Evolutionary conservation across 2,888 invertebrate species (phyloP), one percentile per base, ranked within the genome.

Genomic region (Drosophila paranaensis): DNA sequence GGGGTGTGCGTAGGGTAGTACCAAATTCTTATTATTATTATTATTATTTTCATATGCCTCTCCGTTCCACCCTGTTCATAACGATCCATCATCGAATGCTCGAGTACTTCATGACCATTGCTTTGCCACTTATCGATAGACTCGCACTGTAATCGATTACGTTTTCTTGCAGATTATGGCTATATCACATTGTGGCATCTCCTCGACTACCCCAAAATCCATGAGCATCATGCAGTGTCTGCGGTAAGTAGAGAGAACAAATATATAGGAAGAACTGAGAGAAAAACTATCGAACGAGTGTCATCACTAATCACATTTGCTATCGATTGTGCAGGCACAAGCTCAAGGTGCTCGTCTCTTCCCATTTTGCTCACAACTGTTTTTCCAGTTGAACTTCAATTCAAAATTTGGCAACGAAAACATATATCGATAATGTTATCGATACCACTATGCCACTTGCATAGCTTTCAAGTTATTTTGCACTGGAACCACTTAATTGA

Each of bases 151-250:
- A 39, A 54, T 39, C 27, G 37, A 53, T 53, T 10, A 53, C 14
- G 27, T n/a, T 20, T 6, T 1, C 11, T 60, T 86, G 43, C 76
- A 93, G 93, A 92, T 93, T 63, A 91, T 93, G 89, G 92, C 95
- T 89, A 94, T 96, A 91, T 95, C 95, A 88, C 95, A 95, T 91
- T 95, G 94, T 90, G 95, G 95, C 69, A 93, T 94, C 74, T 93
- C 94, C 61, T 93, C 94, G 43, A 92, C 94, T 64, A 88, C 90
- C n/a, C 91, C 94, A 70, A 93, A 94, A 76, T 93, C 94, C 76
- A 95, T 97, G 93, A 96, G 96, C 92, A 96, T 97, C 79, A 93
- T 96, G 82, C 96, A 97, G 91, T 97, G 97, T 93, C 94, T 97
- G 83, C 96, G 95, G 95, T 96, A 92, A 93, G 93, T 86, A 54